Conservation (phyloP, 2,113 vertebrate species). For the Gymnocephalus cernua region DNA sequence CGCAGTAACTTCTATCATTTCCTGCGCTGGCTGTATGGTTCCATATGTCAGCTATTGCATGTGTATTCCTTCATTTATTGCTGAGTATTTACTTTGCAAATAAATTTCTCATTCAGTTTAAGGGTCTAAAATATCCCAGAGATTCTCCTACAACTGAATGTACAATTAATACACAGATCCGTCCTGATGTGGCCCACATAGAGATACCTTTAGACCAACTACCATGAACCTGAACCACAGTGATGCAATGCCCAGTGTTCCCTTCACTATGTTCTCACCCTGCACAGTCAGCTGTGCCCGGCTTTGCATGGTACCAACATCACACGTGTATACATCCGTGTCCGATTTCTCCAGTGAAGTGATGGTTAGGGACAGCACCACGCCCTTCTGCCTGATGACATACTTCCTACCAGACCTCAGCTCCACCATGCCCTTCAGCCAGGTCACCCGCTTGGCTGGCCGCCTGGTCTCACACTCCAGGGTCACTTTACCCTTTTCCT, state of each 20-base stretch:
- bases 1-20: too few relatives aligned
- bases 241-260: not conserved
- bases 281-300: conserved; percentile 89
- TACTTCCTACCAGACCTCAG: conserved; percentile 87
- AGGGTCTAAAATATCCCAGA: not conserved
- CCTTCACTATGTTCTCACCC: conserved; percentile 78
- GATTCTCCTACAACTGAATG: not conserved
- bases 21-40: too few relatives aligned
- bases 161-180: not conserved
- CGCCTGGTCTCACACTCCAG: conserved; percentile 89
- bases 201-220: not conserved
- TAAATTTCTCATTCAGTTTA: not conserved
- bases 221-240: not conserved
- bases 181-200: not conserved
- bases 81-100: not conserved
- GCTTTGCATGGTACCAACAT: conserved; percentile 89
- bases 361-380: conserved; percentile 88
- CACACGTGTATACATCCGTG: conserved; percentile 90
- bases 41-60: not conserved
- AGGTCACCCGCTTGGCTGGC: conserved; percentile 82
- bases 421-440: conserved; percentile 90
- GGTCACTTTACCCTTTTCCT: conserved; percentile 87
- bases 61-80: not conserved
- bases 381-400: conserved; percentile 84
- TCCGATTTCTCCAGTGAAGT: conserved; percentile 87